Base-by-base conservation (phyloP, 2,888 invertebrate species). In the Adela reaumurella region DNA sequence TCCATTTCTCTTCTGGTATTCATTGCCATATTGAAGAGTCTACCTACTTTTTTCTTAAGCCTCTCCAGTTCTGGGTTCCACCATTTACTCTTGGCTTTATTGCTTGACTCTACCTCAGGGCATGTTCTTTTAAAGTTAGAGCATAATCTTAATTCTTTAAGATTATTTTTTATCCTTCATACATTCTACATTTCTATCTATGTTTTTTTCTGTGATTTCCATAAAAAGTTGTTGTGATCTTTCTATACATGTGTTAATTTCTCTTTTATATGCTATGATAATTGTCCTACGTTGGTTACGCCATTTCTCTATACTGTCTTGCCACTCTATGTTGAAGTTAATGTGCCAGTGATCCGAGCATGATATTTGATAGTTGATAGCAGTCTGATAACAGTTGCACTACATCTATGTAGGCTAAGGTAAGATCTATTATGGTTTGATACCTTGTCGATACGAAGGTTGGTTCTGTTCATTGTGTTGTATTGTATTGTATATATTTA, bases 1-100 rank as follows among this genome's bases (percentile, higher is more conserved):
- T n/a, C n/a, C n/a, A n/a, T n/a, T n/a, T n/a, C n/a, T n/a, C n/a
- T 28, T 16, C 29, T 52, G 24, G 24, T 24, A 8, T 24, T 24
- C 24, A 24, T 24, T 8, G 35, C 35, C n/a, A 3, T 35, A 35
- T 35, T 35, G 14, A 35, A 35, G 11, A 35, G 35, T 11, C 14
- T 35, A 3, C 35, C n/a, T 3, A 35, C 35, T 35, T 14, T 8
- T 14, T 11, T 35, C n/a, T 14, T 8, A 14, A 14, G 4, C n/a
- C 14, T 35, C 35, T 35, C 35, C 35, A 35, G 35, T 14, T 35
- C 11, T 11, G 35, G 35, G n/a, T 14, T 35, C 35, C 35, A 35
- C n/a, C n/a, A 8, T 11, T 35, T 35, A 35, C n/a, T 3, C 35
- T 14, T 14, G 4, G 6, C 3, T 4, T 14, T 14, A 11, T 14